A percentile compares a stretch with the other conserved stretches of the same genome.
These are phyloP conservation scores for Ypsolopha scabrella DNA, from an alignment of 2,888 invertebrate species.

Conservation along the genomic window DNA sequence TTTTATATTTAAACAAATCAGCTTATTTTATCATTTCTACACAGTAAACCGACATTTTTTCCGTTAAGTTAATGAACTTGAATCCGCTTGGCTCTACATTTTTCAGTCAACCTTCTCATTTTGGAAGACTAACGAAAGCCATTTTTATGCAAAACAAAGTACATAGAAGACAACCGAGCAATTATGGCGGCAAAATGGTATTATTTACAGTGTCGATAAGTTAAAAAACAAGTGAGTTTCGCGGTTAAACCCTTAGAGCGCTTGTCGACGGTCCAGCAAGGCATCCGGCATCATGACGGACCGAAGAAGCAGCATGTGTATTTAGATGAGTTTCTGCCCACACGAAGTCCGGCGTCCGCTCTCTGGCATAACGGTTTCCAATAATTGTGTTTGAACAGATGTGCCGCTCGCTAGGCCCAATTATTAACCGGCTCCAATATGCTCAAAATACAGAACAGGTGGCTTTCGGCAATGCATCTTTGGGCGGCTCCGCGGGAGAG, in stretches of 20 bases:
- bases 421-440: too few species aligned
- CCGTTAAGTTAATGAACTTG: conserved; percentile 41
- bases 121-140: conserved; percentile 55
- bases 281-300: too few species aligned
- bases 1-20: conserved; percentile 19
- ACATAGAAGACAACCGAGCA: not conserved
- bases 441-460: too few species aligned
- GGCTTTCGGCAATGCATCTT: too few species aligned
- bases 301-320: not conserved
- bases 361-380: too few species aligned
- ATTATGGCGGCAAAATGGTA: not conserved
- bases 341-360: not conserved
- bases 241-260: not conserved
- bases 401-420: too few species aligned
- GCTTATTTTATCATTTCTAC: conserved; percentile 25
- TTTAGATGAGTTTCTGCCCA: not conserved
- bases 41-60: conserved; percentile 2
- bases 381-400: too few species aligned
- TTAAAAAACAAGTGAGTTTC: not conserved
- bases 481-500: too few species aligned
- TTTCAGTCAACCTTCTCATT: conserved; percentile 49
- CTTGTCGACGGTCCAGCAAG: not conserved
- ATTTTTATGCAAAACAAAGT: not conserved
- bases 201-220: not conserved
- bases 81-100: conserved; percentile 41